Percentiles rank a stretch among this genome's conserved stretches.
These are phyloP conservation scores for Archips crataeganus DNA, from an alignment of 2,888 invertebrate genomes.

Conservation along the genomic window DNA sequence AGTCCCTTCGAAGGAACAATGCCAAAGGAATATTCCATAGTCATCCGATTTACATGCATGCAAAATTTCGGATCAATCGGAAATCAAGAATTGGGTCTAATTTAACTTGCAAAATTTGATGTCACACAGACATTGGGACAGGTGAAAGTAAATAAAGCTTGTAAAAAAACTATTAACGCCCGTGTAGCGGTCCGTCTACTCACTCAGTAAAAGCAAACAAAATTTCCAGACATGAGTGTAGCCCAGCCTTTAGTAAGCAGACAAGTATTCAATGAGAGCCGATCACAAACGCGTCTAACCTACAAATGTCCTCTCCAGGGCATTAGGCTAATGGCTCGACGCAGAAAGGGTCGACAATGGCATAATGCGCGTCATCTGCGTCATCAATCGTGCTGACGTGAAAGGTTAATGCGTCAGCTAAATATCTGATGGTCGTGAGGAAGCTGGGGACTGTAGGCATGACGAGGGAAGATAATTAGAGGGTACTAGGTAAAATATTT, in stretches of 20 bases:
- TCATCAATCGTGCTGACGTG: slow-evolving; percentile 26
- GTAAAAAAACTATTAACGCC: too few species aligned
- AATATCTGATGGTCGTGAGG: slow-evolving; percentile 5
- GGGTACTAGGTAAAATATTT: not conserved
- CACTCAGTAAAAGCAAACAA: too few species aligned
- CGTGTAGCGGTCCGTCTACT: too few species aligned
- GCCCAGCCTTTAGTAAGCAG: not conserved
- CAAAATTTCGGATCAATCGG: too few species aligned
- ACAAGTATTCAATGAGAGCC: not conserved
- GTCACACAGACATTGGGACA: too few species aligned
- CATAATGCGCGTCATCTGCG: slow-evolving; percentile 18
- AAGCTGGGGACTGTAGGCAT: not conserved
- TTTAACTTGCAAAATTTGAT: too few species aligned
- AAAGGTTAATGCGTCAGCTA: slow-evolving; percentile 4
- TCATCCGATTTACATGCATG: too few species aligned
- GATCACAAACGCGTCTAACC: not conserved
- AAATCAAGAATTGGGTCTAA: too few species aligned
- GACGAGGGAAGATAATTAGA: not conserved
- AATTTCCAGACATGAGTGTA: too few species aligned
- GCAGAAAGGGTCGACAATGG: slow-evolving; percentile 29
- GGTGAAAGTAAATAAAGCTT: too few species aligned
- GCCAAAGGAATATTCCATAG: too few species aligned
- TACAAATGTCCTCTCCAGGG: slow-evolving; percentile 12
- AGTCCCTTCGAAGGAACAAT: too few species aligned
- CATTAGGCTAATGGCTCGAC: slow-evolving; percentile 34